Evolutionary conservation across 2,888 invertebrate genomes (phyloP), one percentile per base, ranked within the genome.

Genomic region (Piscicola geometra): DNA sequence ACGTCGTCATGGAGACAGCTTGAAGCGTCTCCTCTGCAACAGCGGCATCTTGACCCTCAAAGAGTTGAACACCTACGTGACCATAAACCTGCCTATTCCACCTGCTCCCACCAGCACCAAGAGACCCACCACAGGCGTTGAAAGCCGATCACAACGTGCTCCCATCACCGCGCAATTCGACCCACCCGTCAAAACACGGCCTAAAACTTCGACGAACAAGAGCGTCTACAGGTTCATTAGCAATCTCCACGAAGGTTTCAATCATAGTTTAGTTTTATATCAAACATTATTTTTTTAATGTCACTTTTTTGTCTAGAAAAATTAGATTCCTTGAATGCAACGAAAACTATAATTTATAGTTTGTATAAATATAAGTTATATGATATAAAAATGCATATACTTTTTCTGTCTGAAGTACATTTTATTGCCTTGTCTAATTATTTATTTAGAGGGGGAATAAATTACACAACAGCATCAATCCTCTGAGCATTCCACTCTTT

Each of bases 81-180:
- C 83, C 15, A 81, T 83, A 64, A 67, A 83, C 1, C 80, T 76
- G 21, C 73, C 73, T 2, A 67, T 83, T 28, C 83, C 83, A 0
- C 77, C 82, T 3, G 83, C 83, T 0, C 82, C 81, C 12, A 68
- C 78, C 5, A 76, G 76, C 69, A 36, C 78, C 1, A 67, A 76
- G 36, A 76, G 83, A 30, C 83, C 83, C 0, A 75, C 74, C 25
- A 82, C 83, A 21, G 82, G 82, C 1, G 76, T 78, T 2, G 77
- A 75, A 12, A 25, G 18, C 15, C 30, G 60, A 18, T 56, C 60
- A 0, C 28, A 21, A 1, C 60, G 64, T n/a, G 30, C 35, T 32
- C n/a, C 32, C 21, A 64, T 32, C 12, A 36, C 35, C 5, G 60
- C 32, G n/a, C 35, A 1, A 0, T 52, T 56, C 15, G 70, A 35